Percentiles rank a stretch among this genome's conserved stretches.
Conservation (phyloP, 2,113 vertebrate genomes). For the Scomber colias region DNA sequence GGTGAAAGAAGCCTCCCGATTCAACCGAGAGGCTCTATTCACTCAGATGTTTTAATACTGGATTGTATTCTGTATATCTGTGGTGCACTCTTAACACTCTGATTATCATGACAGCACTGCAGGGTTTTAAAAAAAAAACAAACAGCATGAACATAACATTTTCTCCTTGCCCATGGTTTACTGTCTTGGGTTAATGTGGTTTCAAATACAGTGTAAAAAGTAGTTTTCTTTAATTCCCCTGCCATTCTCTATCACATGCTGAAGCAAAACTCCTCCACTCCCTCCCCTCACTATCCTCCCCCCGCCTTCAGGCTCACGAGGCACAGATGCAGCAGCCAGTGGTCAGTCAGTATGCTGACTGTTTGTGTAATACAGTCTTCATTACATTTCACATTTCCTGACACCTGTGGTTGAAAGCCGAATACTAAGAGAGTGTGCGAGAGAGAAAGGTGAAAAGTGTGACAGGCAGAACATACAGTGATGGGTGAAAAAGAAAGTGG, state of each 20-base stretch:
- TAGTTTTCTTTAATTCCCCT: slow-evolving; percentile 4
- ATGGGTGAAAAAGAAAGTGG: background rate
- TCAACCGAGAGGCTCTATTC: slow-evolving; percentile 10
- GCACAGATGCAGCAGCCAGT: slow-evolving; percentile 43
- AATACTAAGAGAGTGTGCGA: slow-evolving; percentile 2
- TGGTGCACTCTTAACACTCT: background rate
- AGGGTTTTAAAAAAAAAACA: background rate
- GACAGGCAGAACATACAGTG: slow-evolving; percentile 10
- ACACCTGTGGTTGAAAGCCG: slow-evolving; percentile 36
- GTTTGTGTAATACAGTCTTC: background rate
- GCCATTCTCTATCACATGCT: slow-evolving; percentile 47
- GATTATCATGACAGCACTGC: background rate
- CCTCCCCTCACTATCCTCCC: background rate
- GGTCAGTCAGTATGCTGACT: slow-evolving; percentile 29
- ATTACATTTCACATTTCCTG: slow-evolving; percentile 44
- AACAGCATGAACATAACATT: background rate
- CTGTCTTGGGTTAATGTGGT: background rate
- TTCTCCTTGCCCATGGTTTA: background rate
- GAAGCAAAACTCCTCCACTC: background rate
- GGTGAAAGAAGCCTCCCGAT: background rate
- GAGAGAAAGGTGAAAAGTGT: slow-evolving; percentile 22
- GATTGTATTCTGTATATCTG: background rate
- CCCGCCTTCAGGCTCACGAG: slow-evolving; percentile 53
- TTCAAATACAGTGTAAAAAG: background rate
- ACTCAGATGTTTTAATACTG: slow-evolving; percentile 10